These are phyloP conservation scores for Hystrix brachyura DNA, from an alignment of 2,113 vertebrate species.

Conservation along the genomic window DNA sequence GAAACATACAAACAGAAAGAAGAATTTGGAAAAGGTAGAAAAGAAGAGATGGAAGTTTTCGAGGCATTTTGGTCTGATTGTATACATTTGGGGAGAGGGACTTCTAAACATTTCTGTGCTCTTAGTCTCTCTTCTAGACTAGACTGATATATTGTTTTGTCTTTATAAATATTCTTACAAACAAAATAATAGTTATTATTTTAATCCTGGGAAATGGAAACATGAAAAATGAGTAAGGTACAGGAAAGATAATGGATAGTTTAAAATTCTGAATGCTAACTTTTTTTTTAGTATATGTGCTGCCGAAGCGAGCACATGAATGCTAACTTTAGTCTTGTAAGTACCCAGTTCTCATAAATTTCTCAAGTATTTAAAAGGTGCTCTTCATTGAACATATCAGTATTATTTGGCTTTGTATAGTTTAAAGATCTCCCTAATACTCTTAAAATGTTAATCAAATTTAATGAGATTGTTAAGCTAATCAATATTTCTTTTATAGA, in stretches of 20 bases:
- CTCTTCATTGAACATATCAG: slow-evolving; percentile 68
- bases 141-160: background rate
- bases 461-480: slow-evolving; percentile 82
- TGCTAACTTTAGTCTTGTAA: slow-evolving; percentile 45
- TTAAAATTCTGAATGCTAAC: slow-evolving; percentile 65
- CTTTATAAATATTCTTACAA: slow-evolving; percentile 28
- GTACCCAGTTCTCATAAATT: slow-evolving; percentile 42
- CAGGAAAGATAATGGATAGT: background rate
- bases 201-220: background rate
- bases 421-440: slow-evolving; percentile 72
- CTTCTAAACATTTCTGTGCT: background rate
- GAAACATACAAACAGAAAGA: background rate
- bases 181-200: slow-evolving; percentile 25
- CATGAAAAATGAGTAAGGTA: background rate
- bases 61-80: background rate
- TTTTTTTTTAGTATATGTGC: background rate
- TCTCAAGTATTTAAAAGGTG: slow-evolving; percentile 57
- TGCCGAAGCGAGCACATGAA: background rate
- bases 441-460: slow-evolving; percentile 84
- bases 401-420: slow-evolving; percentile 71
- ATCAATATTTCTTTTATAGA: slow-evolving; percentile 83
- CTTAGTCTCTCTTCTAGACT: background rate
- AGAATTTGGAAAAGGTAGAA: background rate
- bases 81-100: rapidly evolving
- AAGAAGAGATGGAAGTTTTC: background rate